Evolutionary conservation across 1,140 invertebrate genomes (phyloP), one percentile per base, ranked within the genome.

Genomic region (Rhopalosiphum maidis): DNA sequence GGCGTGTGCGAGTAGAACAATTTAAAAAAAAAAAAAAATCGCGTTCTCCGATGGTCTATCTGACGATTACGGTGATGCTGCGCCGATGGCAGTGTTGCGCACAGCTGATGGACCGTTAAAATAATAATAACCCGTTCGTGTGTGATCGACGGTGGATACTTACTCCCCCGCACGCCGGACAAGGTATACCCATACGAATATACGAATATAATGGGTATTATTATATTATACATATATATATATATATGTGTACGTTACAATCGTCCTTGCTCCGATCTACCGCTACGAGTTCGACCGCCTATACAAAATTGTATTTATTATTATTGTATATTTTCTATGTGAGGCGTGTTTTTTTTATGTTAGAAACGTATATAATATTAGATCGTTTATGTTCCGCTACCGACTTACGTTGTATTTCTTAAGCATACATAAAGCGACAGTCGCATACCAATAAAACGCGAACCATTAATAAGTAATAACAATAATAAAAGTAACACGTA

Each of bases 91-190:
- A n/a, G 60, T 77, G 60, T 77, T 77, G 60, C 30, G n/a, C 46
- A 60, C 54, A 91, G 55, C 90, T 91, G 90, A 91, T 77, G 54
- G 89, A 55, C 89, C 89, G 48, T 90, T 90, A 90, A 90, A 90
- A 90, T 90, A 55, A 60, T 89, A 90, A 90, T 86, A 86, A 86
- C 51, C 30, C 83, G 41, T 86, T 86, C 51, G 48, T 37, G 46
- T 51, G 88, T 90, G 48, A 30, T 25, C 37, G 22, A 83, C 88
- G 21, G 37, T 4, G 88, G 48, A n/a, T 48, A 88, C 43, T 25
- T 88, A 88, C 37, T 77, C 60, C 60, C 60, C 60, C 60, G 60
- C 60, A 21, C 60, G 9, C 15, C 30, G 60, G n/a, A n/a, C 30
- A 60, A 11, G 30, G 25, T 30, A 87, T 15, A 21, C 46, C 23